phyloP scores from a whole-genome alignment of 2,888 invertebrate genomes.

The Octodonta nipae region DNA sequence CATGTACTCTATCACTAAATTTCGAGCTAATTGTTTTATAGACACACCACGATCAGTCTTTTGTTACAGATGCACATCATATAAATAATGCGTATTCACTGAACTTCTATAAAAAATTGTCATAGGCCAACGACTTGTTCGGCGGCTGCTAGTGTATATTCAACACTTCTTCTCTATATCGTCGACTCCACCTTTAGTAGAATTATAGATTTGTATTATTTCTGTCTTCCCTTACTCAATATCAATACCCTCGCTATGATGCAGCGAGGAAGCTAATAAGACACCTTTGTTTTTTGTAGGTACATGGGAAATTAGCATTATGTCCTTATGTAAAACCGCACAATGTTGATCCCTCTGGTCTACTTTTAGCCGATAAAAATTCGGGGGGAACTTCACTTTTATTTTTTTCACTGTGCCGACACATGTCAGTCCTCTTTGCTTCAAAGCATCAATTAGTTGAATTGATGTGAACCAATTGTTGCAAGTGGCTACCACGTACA shows the following conservation, averaged over 20 bases:
- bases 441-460: not conserved
- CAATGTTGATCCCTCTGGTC: not conserved
- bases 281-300: not conserved
- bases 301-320: not conserved
- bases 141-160: not conserved
- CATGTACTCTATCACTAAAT: no score
- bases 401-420: conserved; percentile 1
- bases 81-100: no score
- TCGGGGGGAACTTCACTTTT: not conserved
- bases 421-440: not conserved
- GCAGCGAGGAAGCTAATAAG: not conserved
- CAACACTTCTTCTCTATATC: not conserved
- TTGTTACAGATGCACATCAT: no score
- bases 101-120: not conserved
- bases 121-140: not conserved
- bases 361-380: not conserved
- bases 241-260: not conserved
- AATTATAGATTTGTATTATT: not conserved
- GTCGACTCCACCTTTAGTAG: not conserved
- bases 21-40: no score
- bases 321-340: not conserved
- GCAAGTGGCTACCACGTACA: not conserved
- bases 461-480: not conserved
- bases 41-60: no score
- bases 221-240: not conserved